Evolutionary conservation across 2,113 vertebrate species (phyloP), one percentile per base, ranked within the genome.

Genomic region (Vanacampus margaritifer): DNA sequence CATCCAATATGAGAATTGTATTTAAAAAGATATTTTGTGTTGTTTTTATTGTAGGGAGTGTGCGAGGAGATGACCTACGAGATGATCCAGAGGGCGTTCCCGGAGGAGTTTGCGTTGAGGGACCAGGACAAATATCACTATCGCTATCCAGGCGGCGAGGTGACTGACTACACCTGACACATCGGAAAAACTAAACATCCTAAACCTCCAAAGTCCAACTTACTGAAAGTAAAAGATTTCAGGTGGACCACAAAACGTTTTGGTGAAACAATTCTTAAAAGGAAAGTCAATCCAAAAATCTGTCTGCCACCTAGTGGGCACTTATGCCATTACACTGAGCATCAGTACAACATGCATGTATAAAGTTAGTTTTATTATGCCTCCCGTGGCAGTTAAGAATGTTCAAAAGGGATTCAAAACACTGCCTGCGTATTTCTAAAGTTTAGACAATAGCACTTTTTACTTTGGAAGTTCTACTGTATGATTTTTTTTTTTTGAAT

Each of bases 91-190:
- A 89, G 91, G 60, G 90, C 89, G 39, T 95, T 95, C 24, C 97
- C 96, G 0, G 97, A 99, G 0, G 97, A 99, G 79, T 99, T 98
- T 88, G 93, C 94, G 1, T 83, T 98, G 85, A 93, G 97, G 72
- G 96, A 98, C 83, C 95, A 98, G 83, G 96, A 99, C 80, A 99
- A 99, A 32, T 99, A 96, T 6, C 94, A 98, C 17, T 98, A 99
- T 63, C 95, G 97, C n/a, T 99, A 99, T 6, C 97, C 95, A 54
- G 95, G 96, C 71, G 97, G 97, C 76, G 97, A 99, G 95, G 97
- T 99, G 80, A 76, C 37, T 26, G 37, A 17, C 5, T 8, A 32
- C 26, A 17, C 26, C 6, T 6, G 7, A 16, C 26, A 17, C 26
- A 28, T 12, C 3, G 1, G 12, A 16, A 54, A 16, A 12, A 24